Evolutionary conservation across 2,113 vertebrate species (phyloP), one percentile per base, ranked within the genome.

Genomic region (Copsychus sechellarum): DNA sequence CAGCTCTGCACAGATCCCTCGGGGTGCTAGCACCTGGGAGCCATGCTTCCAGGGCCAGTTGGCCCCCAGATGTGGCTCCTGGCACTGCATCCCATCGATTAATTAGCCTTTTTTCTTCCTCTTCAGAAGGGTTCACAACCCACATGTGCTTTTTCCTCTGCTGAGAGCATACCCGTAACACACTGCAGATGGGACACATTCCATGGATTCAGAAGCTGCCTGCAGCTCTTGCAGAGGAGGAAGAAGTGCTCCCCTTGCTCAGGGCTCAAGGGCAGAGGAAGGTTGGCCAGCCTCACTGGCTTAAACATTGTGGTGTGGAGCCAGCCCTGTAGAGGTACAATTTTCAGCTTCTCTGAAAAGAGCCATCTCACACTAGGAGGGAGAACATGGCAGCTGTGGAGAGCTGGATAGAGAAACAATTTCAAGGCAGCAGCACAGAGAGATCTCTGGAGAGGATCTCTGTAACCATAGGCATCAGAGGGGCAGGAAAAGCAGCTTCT

Each of bases 131-230:
- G 83, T 95, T 97, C 94, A 94, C 81, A 96, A 88, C 60, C 69
- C 94, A 95, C 93, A 96, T 96, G 60, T 97, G 95, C 90, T 88
- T 90, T 74, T 95, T 92, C 80, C 95, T 95, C 67, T 0, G 2
- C 82, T 87, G 79, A 25, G 45, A 93, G 88, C 84, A 74, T 33
- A 90, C 47, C 81, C 65, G 9, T 95, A 97, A 97, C 72, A 0
- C 38, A 1, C 91, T 95, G 84, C 97, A 97, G 97, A 97, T 97
- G 96, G 93, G 80, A 95, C 88, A 86, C 95, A 97, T 97, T 97
- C 95, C 96, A 92, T 1, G 9, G 86, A 94, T 90, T 96, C 91
- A 91, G 94, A 79, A 96, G 88, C 95, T 61, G 92, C 89, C 60
- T 96, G 70, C 71, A 86, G 71, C 82, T 97, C 82, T 54, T 1